A percentile compares a stretch with the other conserved stretches of the same genome.
Evolutionary conservation across 2,113 vertebrate genomes (phyloP).

Genomic region (Empidonax traillii): DNA sequence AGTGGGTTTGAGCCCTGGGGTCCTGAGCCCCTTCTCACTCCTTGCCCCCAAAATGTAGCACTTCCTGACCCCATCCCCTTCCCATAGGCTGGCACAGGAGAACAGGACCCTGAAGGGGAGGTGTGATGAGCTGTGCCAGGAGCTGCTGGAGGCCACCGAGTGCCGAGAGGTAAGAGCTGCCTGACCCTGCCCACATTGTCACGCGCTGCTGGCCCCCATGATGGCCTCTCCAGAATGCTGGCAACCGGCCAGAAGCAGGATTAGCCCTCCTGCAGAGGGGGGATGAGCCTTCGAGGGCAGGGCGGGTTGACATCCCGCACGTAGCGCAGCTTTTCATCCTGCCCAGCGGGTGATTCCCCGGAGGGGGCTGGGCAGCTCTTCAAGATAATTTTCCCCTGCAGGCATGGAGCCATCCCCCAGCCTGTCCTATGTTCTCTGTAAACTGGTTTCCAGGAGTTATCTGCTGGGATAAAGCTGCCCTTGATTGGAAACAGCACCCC

Average conservation of each 20-base stretch:
- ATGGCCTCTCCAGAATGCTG: not conserved
- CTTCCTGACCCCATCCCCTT: not conserved
- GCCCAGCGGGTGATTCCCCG: not conserved
- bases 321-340: not conserved
- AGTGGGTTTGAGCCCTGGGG: conserved; percentile 42
- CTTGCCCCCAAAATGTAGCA: rapidly evolving
- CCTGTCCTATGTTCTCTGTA: not conserved
- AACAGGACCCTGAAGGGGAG: conserved; percentile 24
- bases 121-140: conserved; percentile 39
- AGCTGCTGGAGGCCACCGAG: conserved; percentile 73
- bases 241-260: not conserved
- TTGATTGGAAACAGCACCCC: not conserved
- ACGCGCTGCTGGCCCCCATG: not conserved
- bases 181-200: rapidly evolving
- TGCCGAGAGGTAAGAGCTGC: conserved; percentile 80
- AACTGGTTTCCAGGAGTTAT: not conserved
- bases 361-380: not conserved
- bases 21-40: not conserved
- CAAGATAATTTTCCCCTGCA: not conserved
- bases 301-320: not conserved
- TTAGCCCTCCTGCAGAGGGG: not conserved
- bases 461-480: not conserved
- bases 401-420: not conserved
- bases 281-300: not conserved
- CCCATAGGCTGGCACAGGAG: conserved; percentile 49